Evolutionary conservation across 2,113 vertebrate genomes (phyloP).

Genomic region (Pogona vitticeps): DNA sequence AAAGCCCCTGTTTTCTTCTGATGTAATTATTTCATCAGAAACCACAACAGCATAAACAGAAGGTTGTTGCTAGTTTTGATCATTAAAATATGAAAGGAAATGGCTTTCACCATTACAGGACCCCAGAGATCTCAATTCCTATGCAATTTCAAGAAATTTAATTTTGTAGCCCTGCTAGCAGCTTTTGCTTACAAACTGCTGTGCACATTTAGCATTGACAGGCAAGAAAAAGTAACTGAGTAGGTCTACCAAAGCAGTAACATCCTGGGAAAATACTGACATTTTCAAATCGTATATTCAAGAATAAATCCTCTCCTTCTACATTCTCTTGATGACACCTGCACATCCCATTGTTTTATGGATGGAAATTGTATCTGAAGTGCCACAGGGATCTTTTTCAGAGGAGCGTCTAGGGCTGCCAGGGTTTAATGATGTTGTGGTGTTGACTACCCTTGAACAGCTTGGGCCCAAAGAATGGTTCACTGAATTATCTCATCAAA

Average conservation of each 20-base stretch:
- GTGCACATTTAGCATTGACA: background rate
- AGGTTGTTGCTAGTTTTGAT: slow-evolving; percentile 36
- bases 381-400: no score
- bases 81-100: slow-evolving; percentile 42
- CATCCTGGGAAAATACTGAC: background rate
- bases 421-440: no score
- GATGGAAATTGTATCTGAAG: background rate
- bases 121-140: slow-evolving; percentile 24
- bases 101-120: background rate
- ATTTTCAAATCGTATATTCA: background rate
- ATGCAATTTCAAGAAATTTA: slow-evolving; percentile 30
- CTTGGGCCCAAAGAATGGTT: no score
- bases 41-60: slow-evolving; percentile 44
- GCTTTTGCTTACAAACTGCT: background rate
- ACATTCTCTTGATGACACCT: background rate
- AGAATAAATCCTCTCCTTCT: no score
- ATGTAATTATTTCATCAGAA: slow-evolving; percentile 51
- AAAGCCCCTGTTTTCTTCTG: slow-evolving; percentile 22
- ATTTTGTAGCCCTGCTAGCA: slow-evolving; percentile 26
- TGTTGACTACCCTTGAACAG: no score
- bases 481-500: no score
- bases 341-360: no score
- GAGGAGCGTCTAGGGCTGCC: no score
- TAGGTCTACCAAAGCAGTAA: background rate
- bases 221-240: background rate